Percentiles rank a stretch among this genome's conserved stretches.
phyloP scores from a whole-genome alignment of 2,113 vertebrate species.

The Epinephelus moara region DNA sequence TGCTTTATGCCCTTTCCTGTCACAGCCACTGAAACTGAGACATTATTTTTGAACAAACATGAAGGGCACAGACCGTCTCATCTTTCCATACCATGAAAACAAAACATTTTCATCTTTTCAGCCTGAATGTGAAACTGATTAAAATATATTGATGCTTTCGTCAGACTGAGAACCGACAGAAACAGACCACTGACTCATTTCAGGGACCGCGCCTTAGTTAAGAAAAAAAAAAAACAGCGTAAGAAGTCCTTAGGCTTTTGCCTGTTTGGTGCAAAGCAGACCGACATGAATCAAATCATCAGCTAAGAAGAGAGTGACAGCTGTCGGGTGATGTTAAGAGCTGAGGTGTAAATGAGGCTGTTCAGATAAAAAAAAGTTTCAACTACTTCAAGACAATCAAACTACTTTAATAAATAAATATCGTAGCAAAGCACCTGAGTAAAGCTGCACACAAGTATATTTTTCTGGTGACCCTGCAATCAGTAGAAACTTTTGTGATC shows the following conservation, averaged over 20 bases:
- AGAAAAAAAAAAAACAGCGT: neutral
- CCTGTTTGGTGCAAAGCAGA: constrained; percentile 13
- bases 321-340: constrained; percentile 25
- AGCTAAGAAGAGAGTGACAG: constrained; percentile 25
- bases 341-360: constrained; percentile 9
- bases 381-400: neutral
- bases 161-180: neutral
- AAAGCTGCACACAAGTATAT: neutral
- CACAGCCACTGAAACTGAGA: neutral
- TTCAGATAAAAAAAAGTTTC: neutral
- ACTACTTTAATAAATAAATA: neutral
- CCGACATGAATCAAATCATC: constrained; percentile 34
- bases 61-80: neutral
- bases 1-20: neutral
- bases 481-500: neutral
- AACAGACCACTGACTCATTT: constrained; percentile 37
- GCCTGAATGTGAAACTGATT: constrained; percentile 19
- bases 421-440: neutral
- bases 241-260: neutral
- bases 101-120: constrained; percentile 20
- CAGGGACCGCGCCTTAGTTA: neutral
- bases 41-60: neutral
- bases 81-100: neutral
- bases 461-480: neutral
- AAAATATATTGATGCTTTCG: constrained; percentile 6